A percentile compares a stretch with the other conserved stretches of the same genome.
These are phyloP conservation scores for Nephrocerus scutellatus DNA, from an alignment of 2,888 invertebrate species.

Conservation along the genomic window DNA sequence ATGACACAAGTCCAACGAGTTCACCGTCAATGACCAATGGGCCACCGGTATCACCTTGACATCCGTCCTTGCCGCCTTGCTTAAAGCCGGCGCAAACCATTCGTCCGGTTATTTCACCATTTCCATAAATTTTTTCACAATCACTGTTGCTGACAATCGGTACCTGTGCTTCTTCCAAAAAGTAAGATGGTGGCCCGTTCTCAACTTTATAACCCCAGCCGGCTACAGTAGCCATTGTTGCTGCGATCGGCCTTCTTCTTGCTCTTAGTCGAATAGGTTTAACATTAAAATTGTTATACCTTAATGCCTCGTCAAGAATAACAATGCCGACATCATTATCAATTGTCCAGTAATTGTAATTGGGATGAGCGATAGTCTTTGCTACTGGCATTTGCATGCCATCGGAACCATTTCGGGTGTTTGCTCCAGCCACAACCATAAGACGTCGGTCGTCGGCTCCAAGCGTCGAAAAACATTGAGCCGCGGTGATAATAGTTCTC, in stretches of 20 bases:
- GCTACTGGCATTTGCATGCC: slow-evolving; percentile 31
- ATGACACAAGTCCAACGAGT: slow-evolving; percentile 47
- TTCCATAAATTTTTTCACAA: slow-evolving; percentile 49
- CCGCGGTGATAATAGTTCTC: slow-evolving; percentile 34
- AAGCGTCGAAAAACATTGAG: slow-evolving; percentile 34
- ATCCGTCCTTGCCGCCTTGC: slow-evolving; percentile 45
- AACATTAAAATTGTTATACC: slow-evolving; percentile 40
- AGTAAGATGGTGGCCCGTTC: slow-evolving; percentile 27
- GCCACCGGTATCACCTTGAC: slow-evolving; percentile 46
- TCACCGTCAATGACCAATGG: slow-evolving; percentile 34
- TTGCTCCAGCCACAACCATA: slow-evolving; percentile 32
- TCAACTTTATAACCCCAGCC: slow-evolving; percentile 42
- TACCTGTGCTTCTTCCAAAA: slow-evolving; percentile 50
- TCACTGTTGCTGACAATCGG: slow-evolving; percentile 48
- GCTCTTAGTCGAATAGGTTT: slow-evolving; percentile 38
- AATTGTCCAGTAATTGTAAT: slow-evolving; percentile 35
- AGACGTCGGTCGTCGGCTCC: slow-evolving; percentile 23
- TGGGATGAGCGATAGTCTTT: slow-evolving; percentile 31
- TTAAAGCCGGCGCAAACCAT: slow-evolving; percentile 55
- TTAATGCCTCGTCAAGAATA: slow-evolving; percentile 49
- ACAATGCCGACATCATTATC: slow-evolving; percentile 49
- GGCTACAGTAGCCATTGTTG: slow-evolving; percentile 27
- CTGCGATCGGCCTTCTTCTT: slow-evolving; percentile 29
- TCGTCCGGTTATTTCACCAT: slow-evolving; percentile 44
- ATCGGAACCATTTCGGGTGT: slow-evolving; percentile 32